These are phyloP conservation scores for Sternotherus odoratus DNA, from an alignment of 2,797 vertebrate genomes.

Conservation along the genomic window DNA sequence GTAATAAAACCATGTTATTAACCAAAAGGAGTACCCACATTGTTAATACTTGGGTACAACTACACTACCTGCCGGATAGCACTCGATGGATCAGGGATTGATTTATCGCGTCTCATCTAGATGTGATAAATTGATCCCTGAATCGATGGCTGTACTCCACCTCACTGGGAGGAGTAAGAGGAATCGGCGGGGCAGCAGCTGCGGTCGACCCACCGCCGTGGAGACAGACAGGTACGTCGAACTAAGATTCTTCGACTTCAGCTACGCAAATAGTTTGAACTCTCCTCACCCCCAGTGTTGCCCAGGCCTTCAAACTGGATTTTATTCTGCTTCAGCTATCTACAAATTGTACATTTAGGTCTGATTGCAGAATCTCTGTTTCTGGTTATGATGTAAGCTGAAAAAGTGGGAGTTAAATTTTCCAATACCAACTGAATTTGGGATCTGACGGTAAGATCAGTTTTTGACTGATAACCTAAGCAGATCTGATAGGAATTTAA, in stretches of 20 bases:
- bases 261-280: no score
- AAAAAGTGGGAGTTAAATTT: not conserved
- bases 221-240: no score
- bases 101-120: no score
- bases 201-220: no score
- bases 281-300: no score
- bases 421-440: not conserved
- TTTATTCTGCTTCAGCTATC: constrained; percentile 25
- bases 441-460: not conserved
- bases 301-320: not conserved
- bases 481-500: not conserved
- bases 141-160: no score
- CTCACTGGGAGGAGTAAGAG: no score
- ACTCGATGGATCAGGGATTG: no score
- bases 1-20: not conserved
- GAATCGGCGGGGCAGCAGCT: no score
- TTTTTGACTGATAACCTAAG: not conserved
- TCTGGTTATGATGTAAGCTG: not conserved
- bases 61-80: no score
- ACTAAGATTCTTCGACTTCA: no score
- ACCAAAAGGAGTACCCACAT: not conserved
- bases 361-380: not conserved
- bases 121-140: no score
- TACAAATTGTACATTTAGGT: not conserved
- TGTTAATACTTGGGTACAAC: not conserved